Conservation (phyloP, 2,113 vertebrate genomes). For the Trichomycterus rosablanca region DNA sequence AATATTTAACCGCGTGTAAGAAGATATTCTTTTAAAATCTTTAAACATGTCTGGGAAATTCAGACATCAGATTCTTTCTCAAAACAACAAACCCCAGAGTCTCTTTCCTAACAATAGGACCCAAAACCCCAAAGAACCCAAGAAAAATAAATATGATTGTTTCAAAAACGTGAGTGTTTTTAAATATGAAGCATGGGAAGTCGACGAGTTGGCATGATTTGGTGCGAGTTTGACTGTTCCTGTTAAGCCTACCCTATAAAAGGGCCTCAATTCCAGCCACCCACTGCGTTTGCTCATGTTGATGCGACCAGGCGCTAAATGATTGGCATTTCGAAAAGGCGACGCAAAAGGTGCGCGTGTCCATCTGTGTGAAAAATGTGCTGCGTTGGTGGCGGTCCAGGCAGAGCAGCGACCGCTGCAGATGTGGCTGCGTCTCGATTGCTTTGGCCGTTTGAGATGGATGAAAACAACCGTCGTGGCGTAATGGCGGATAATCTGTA, state of each 20-base stretch:
- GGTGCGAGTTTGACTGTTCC: conserved; percentile 12
- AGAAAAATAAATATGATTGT: too few species aligned
- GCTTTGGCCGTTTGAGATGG: conserved; percentile 39
- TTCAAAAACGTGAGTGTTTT: conserved; percentile 3
- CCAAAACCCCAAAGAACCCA: too few species aligned
- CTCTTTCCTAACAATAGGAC: conserved; percentile 1
- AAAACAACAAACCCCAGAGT: not conserved
- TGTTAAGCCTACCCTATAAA: conserved; percentile 4
- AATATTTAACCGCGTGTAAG: conserved; percentile 17
- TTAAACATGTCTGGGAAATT: conserved; percentile 17
- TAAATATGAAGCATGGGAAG: not conserved
- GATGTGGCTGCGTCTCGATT: conserved; percentile 42
- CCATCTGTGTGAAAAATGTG: conserved; percentile 49
- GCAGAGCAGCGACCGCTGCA: conserved; percentile 33
- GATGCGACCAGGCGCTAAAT: conserved; percentile 35
- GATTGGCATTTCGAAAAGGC: conserved; percentile 42
- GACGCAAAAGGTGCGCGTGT: conserved; percentile 43
- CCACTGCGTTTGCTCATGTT: conserved; percentile 32
- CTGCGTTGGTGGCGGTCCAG: conserved; percentile 38
- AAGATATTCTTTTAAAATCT: conserved; percentile 7
- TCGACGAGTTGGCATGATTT: conserved; percentile 10
- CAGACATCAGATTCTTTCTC: not conserved
- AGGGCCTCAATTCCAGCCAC: conserved; percentile 19
- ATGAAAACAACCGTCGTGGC: conserved; percentile 23
- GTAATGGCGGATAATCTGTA: conserved; percentile 33